Evolutionary conservation across 2,113 vertebrate genomes (phyloP).

Genomic region (Lepus americanus): DNA sequence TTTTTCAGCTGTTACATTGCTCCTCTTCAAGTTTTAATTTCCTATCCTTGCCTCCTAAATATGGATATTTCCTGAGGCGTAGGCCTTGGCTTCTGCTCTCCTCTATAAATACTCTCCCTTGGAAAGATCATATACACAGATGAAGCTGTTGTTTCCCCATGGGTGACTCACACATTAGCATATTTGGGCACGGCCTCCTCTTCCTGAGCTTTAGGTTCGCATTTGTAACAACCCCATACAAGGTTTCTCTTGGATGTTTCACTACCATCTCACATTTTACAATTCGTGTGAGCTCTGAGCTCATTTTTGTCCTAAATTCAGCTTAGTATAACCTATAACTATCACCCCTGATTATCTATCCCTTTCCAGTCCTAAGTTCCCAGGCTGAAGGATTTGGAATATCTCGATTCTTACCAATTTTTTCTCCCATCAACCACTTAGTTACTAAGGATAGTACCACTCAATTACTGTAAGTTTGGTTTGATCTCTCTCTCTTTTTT

Average conservation of each 20-base stretch:
- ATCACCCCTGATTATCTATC: not conserved
- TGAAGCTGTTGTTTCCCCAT: not conserved
- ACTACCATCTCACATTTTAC: not conserved
- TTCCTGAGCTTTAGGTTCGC: constrained; percentile 9
- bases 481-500: no score
- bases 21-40: constrained; percentile 51
- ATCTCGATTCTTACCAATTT: not conserved
- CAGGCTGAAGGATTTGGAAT: not conserved
- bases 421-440: not conserved
- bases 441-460: not conserved
- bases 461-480: not conserved
- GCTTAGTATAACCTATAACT: not conserved
- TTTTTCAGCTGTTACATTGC: not conserved
- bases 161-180: constrained; percentile 15
- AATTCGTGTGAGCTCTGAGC: not conserved
- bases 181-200: not conserved
- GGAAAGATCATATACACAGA: not conserved
- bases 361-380: not conserved
- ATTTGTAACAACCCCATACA: not conserved
- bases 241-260: constrained; percentile 11
- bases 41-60: constrained; percentile 48
- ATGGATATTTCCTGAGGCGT: constrained; percentile 18
- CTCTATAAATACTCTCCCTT: constrained; percentile 49
- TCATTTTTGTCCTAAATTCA: constrained; percentile 28
- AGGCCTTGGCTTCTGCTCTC: constrained; percentile 35